These are phyloP conservation scores for Syngnathoides biaculeatus DNA, from an alignment of 2,113 vertebrate genomes.

Conservation along the genomic window DNA sequence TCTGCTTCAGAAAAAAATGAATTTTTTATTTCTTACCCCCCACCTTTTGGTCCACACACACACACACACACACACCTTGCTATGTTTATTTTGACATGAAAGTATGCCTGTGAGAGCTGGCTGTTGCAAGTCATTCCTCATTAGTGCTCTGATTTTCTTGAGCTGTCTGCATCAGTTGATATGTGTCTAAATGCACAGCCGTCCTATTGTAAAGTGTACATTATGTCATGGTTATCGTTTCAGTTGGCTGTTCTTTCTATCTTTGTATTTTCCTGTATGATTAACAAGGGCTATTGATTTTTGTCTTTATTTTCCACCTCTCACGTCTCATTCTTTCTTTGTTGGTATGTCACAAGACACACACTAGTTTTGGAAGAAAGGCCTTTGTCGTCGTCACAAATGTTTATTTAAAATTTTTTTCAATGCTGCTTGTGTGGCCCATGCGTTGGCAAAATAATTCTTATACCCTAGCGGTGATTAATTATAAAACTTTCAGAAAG, in stretches of 20 bases:
- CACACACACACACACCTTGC: conserved; percentile 44
- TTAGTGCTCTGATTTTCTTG: conserved; percentile 54
- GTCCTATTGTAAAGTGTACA: conserved; percentile 31
- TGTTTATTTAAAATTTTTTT: neutral
- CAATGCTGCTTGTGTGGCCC: neutral
- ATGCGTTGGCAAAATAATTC: neutral
- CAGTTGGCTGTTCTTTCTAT: conserved; percentile 36
- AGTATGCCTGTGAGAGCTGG: conserved; percentile 53
- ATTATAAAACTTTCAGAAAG: neutral
- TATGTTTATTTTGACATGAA: conserved; percentile 68
- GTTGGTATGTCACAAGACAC: conserved; percentile 28
- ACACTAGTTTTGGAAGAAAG: neutral
- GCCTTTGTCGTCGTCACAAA: neutral
- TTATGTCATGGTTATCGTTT: conserved; percentile 45
- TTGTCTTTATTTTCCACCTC: conserved; percentile 12
- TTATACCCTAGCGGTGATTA: neutral
- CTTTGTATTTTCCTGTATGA: conserved; percentile 39
- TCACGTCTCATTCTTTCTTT: conserved; percentile 34
- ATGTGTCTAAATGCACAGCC: conserved; percentile 14
- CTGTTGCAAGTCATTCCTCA: conserved; percentile 64
- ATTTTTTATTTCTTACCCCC: conserved; percentile 45
- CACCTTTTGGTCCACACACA: conserved; percentile 8
- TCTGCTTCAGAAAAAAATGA: conserved; percentile 56
- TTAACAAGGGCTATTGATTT: conserved; percentile 31
- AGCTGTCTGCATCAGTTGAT: conserved; percentile 14